Conservation (phyloP, 2,888 invertebrate species). For the Agrotis ipsilon region DNA sequence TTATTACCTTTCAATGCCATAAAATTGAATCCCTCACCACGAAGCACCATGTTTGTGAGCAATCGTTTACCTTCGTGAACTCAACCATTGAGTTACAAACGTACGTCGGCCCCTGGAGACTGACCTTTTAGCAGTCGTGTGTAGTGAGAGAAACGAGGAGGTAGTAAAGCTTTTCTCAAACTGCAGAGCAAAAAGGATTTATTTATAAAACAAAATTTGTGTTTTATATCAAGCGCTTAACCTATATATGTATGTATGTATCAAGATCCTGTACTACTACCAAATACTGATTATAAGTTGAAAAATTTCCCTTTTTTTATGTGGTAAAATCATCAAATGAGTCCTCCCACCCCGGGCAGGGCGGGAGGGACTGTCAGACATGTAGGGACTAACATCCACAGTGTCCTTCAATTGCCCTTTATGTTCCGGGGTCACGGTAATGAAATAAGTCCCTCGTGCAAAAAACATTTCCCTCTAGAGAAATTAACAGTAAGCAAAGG, state of each 20-base stretch:
- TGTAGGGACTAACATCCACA: no score
- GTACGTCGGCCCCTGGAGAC: conserved; percentile 18
- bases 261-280: no score
- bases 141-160: conserved; percentile 21
- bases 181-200: conserved; percentile 19
- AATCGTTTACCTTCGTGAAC: conserved; percentile 26
- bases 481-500: no score
- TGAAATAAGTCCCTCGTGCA: no score
- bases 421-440: no score
- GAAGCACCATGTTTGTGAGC: conserved; percentile 20
- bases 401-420: no score
- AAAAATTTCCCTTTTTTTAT: no score
- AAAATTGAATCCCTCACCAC: conserved; percentile 4
- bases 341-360: no score
- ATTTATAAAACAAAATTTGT: background rate
- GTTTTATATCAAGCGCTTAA: background rate
- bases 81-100: conserved; percentile 22
- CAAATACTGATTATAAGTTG: background rate
- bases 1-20: background rate
- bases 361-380: no score
- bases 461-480: no score
- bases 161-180: conserved; percentile 11
- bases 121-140: conserved; percentile 25
- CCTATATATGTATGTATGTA: no score
- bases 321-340: no score